phyloP scores from a whole-genome alignment of 2,888 invertebrate genomes.

The Philhelius pedissequus region DNA sequence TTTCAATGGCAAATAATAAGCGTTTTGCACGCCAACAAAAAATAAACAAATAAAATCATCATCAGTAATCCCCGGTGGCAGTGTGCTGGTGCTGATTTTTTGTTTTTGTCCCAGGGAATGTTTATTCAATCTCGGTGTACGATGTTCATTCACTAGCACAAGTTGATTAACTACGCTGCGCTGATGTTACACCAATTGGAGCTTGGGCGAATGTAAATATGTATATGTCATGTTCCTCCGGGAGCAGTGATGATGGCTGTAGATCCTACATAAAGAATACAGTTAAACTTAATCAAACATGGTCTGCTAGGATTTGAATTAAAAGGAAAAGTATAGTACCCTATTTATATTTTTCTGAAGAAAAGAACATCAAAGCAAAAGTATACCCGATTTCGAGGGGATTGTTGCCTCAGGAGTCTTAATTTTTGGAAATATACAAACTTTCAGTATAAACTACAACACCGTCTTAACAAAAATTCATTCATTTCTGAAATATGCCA shows the following conservation, averaged over 20 bases:
- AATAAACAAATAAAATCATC: slow-evolving; percentile 7
- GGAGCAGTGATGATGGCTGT: background rate
- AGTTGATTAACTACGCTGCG: background rate
- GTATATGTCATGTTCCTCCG: background rate
- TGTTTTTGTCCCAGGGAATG: background rate
- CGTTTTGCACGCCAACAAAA: background rate
- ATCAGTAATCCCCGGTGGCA: background rate
- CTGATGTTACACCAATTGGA: background rate
- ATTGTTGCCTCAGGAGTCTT: no score
- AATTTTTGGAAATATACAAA: no score
- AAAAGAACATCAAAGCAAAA: no score
- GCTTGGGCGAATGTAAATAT: background rate
- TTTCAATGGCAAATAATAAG: slow-evolving; percentile 6
- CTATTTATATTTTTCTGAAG: no score
- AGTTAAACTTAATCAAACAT: background rate
- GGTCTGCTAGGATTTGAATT: background rate
- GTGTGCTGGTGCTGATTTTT: background rate
- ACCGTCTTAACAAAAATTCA: no score
- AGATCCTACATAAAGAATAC: background rate
- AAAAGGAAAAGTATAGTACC: background rate
- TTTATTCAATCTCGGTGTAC: background rate
- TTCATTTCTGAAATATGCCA: no score
- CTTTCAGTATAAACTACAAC: no score
- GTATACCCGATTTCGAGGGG: no score
- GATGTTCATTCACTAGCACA: background rate